Evolutionary conservation across 2,888 invertebrate genomes (phyloP).

Genomic region (Lycaena phlaeas): DNA sequence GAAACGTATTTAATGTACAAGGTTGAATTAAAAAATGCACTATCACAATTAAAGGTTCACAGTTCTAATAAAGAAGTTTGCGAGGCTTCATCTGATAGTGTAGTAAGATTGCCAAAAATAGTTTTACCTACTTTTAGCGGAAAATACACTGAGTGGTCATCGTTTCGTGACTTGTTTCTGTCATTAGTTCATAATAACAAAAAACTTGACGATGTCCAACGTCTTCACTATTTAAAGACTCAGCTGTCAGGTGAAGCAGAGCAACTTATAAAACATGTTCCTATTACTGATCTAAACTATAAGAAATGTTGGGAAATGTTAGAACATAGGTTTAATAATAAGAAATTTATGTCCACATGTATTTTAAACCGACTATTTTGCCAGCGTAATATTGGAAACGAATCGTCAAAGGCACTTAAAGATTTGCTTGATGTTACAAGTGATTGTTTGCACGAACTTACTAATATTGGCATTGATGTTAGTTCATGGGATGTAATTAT

Average conservation of each 20-base stretch:
- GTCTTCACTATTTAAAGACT: constrained; percentile 21
- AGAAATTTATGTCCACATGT: constrained; percentile 16
- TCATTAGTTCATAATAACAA: constrained; percentile 18
- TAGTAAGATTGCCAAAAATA: constrained; percentile 18
- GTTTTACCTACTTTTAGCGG: constrained; percentile 18
- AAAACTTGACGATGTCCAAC: constrained; percentile 17
- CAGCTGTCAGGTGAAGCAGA: constrained; percentile 20
- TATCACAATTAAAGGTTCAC: neutral
- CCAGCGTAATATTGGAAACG: constrained; percentile 12
- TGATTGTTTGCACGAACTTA: constrained; percentile 15
- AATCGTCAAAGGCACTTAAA: constrained; percentile 14
- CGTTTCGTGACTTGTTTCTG: constrained; percentile 18
- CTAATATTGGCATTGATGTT: constrained; percentile 13
- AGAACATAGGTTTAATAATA: constrained; percentile 19
- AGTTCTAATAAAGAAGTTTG: neutral
- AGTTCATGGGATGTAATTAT: constrained; percentile 15
- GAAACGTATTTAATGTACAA: constrained; percentile 2
- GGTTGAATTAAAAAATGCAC: neutral
- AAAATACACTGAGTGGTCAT: constrained; percentile 17
- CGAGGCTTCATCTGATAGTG: neutral
- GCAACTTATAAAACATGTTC: constrained; percentile 17
- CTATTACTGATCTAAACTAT: constrained; percentile 18
- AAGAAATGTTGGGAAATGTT: constrained; percentile 17
- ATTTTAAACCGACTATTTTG: constrained; percentile 13
- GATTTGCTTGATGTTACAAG: constrained; percentile 14